Evolutionary conservation across 1,140 invertebrate genomes (phyloP).

Genomic region (Magallana ariakensis): DNA sequence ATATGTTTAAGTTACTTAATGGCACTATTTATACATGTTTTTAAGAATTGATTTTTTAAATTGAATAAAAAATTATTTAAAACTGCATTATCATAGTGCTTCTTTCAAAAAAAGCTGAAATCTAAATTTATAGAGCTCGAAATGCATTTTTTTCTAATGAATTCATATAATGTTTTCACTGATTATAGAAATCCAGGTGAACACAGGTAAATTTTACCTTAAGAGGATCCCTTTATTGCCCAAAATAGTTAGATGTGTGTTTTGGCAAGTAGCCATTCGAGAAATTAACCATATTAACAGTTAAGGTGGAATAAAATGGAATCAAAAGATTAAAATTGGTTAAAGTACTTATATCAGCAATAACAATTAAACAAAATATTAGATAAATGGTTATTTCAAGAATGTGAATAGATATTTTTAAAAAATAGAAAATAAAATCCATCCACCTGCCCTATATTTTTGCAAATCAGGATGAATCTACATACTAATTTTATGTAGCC

Average conservation of each 20-base stretch:
- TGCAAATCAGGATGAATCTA: too few relatives aligned
- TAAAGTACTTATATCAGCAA: too few relatives aligned
- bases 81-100: not conserved
- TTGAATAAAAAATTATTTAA: not conserved
- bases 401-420: too few relatives aligned
- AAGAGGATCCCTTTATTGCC: not conserved
- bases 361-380: too few relatives aligned
- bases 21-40: not conserved
- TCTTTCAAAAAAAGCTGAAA: not conserved
- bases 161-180: not conserved
- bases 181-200: not conserved
- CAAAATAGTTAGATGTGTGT: not conserved
- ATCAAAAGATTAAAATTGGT: too few relatives aligned
- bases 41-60: not conserved
- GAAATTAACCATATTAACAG: not conserved
- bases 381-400: too few relatives aligned
- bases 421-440: too few relatives aligned
- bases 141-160: not conserved
- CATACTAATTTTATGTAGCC: too few relatives aligned
- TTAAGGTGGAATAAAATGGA: slow-evolving; percentile 5
- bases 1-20: too few relatives aligned
- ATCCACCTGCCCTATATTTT: too few relatives aligned
- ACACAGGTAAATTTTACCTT: not conserved
- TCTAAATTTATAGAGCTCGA: not conserved
- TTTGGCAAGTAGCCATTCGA: not conserved